A percentile compares a stretch with the other conserved stretches of the same genome.
Evolutionary conservation across 64 coral and sea anemone species (phyloP).

Genomic region (Actinia tenebrosa): DNA sequence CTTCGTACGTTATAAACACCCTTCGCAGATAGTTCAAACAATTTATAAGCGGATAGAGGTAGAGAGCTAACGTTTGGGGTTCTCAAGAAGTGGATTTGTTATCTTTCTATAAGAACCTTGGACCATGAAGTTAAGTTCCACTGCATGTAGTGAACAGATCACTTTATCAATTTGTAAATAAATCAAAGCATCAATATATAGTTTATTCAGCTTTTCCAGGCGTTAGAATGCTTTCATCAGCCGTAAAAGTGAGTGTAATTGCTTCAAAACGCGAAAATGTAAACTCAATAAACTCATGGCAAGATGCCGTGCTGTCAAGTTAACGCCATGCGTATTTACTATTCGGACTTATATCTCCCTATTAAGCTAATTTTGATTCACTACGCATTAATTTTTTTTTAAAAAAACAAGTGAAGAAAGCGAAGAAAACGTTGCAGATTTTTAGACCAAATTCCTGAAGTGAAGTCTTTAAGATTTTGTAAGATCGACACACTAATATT

Average conservation of each 20-base stretch:
- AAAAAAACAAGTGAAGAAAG: not conserved
- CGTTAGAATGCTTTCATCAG: not conserved
- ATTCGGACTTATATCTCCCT: not conserved
- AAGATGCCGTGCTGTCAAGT: not conserved
- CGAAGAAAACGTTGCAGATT: not conserved
- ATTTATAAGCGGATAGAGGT: not conserved
- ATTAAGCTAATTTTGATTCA: not conserved
- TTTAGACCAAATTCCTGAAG: not conserved
- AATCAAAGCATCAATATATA: not conserved
- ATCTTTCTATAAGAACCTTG: not conserved
- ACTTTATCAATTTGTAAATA: not conserved
- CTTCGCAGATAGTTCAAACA: not conserved
- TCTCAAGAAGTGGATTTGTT: not conserved
- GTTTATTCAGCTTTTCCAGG: not conserved
- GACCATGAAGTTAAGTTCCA: not conserved
- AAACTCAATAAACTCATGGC: not conserved
- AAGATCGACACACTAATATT: not conserved
- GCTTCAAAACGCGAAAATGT: not conserved
- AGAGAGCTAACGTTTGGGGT: not conserved
- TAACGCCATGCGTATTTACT: not conserved
- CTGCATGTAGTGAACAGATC: not conserved
- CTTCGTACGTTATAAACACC: not conserved
- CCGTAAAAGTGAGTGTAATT: not conserved
- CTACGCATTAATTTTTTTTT: too few species aligned
- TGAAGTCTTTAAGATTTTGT: not conserved